phyloP scores from a whole-genome alignment of 2,888 invertebrate genomes.

The Leptopterna dolabrata region DNA sequence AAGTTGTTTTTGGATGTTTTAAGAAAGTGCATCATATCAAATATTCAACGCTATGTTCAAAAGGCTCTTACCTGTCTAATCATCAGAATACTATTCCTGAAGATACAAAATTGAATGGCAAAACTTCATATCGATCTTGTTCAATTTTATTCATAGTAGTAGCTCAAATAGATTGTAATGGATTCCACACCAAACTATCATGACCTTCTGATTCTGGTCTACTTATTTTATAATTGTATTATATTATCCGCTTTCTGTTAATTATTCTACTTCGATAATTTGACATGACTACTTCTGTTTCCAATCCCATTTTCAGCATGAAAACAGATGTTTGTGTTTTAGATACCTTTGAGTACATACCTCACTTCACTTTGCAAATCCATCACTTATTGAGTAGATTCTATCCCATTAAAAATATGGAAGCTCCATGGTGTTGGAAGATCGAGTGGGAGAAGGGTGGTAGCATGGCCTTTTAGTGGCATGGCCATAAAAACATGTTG shows the following conservation, averaged over 20 bases:
- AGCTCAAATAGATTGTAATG: not conserved
- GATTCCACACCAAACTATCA: not conserved
- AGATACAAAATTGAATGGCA: not conserved
- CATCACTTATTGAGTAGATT: too few relatives aligned
- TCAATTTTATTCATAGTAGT: not conserved
- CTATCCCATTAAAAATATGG: too few relatives aligned
- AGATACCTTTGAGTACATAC: too few relatives aligned
- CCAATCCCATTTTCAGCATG: too few relatives aligned
- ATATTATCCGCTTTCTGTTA: not conserved
- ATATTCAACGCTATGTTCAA: not conserved
- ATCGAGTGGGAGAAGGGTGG: too few relatives aligned
- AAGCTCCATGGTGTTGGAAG: too few relatives aligned
- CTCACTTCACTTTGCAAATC: too few relatives aligned
- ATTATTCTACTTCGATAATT: too few relatives aligned
- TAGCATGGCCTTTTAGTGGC: too few relatives aligned
- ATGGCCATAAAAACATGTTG: too few relatives aligned
- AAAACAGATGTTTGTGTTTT: too few relatives aligned
- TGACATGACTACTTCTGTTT: too few relatives aligned
- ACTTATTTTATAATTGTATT: not conserved
- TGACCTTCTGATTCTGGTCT: not conserved
- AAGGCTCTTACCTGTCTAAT: not conserved
- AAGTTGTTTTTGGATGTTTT: not conserved
- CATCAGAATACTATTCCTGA: not conserved
- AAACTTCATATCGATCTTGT: not conserved
- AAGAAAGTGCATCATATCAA: not conserved